Percentiles rank a stretch among this genome's conserved stretches.
These are phyloP conservation scores for Theretra japonica DNA, from an alignment of 2,888 invertebrate genomes.

Conservation along the genomic window DNA sequence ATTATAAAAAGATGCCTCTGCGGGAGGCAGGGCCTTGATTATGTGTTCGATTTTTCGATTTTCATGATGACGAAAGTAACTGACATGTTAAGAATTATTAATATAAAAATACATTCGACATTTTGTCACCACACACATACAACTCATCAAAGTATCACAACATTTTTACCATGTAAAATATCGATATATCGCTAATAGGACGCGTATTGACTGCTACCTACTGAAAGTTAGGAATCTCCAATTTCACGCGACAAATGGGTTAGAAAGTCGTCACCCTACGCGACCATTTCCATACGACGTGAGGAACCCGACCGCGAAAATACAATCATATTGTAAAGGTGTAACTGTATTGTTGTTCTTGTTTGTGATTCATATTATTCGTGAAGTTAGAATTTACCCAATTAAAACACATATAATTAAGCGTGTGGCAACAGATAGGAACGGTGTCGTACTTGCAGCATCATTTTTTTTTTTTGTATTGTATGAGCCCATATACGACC, in stretches of 20 bases:
- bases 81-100: too few species aligned
- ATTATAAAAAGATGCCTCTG: too few species aligned
- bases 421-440: too few species aligned
- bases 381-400: too few species aligned
- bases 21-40: too few species aligned
- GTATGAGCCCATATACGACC: too few species aligned
- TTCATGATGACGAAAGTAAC: too few species aligned
- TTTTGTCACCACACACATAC: background rate
- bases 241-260: slow-evolving; percentile 1
- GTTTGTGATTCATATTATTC: background rate
- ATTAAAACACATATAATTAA: too few species aligned
- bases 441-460: too few species aligned
- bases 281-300: background rate
- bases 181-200: background rate
- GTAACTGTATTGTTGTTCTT: background rate
- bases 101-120: background rate
- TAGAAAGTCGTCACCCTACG: background rate
- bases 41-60: too few species aligned
- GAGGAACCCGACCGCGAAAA: background rate
- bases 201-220: background rate
- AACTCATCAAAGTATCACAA: too few species aligned
- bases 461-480: too few species aligned
- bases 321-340: background rate
- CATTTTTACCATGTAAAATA: background rate
- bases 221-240: slow-evolving; percentile 4